Evolutionary conservation across 2,797 vertebrate genomes (phyloP).

Genomic region (Xiphorhynchus erythropygius): DNA sequence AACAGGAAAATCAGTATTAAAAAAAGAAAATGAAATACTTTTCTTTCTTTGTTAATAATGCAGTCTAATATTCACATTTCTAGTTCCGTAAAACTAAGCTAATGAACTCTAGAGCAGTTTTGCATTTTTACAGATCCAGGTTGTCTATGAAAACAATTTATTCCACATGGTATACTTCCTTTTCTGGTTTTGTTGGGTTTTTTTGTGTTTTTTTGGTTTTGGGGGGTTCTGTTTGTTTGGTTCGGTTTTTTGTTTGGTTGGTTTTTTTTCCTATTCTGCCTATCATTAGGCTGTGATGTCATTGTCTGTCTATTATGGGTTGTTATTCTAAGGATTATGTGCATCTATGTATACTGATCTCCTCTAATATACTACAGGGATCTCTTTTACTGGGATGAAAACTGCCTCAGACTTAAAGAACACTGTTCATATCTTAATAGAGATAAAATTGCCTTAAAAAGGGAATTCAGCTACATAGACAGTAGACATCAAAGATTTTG

Average conservation of each 20-base stretch:
- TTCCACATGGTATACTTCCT: background rate
- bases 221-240: no score
- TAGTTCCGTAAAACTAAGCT: background rate
- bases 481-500: conserved; percentile 41
- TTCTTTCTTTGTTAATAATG: background rate
- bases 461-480: background rate
- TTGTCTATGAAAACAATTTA: conserved; percentile 1
- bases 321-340: background rate
- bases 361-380: background rate
- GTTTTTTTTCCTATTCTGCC: background rate
- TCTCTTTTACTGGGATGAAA: background rate
- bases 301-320: background rate
- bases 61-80: background rate
- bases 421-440: conserved; percentile 9
- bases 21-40: background rate
- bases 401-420: background rate
- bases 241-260: background rate
- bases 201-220: no score
- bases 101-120: background rate
- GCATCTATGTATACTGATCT: background rate
- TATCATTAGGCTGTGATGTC: background rate
- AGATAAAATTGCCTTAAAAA: conserved; percentile 4
- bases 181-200: background rate
- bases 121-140: background rate
- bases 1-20: background rate